phyloP scores from a whole-genome alignment of 2,113 vertebrate species.

The Cyprinodon brontotheroides region DNA sequence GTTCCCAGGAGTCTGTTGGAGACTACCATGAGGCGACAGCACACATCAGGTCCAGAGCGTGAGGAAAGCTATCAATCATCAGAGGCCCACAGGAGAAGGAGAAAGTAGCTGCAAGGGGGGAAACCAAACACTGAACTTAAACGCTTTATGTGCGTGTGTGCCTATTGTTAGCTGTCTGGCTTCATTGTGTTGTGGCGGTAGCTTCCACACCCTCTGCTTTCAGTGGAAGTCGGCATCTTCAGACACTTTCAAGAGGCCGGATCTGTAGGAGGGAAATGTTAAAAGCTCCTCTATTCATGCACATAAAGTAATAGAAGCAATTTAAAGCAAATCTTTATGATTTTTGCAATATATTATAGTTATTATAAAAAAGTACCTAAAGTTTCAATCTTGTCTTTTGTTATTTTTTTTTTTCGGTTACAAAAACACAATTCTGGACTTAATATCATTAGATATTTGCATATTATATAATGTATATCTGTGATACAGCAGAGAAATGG shows the following conservation, averaged over 20 bases:
- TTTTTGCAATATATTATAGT: not conserved
- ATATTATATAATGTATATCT: no score
- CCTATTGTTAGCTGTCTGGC: conserved; percentile 66
- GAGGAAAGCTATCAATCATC: conserved; percentile 75
- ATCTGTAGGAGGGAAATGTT: conserved; percentile 53
- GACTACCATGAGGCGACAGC: conserved; percentile 59
- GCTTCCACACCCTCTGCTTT: conserved; percentile 61
- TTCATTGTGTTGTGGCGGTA: conserved; percentile 61
- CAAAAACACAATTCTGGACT: not conserved
- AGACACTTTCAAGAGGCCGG: conserved; percentile 46
- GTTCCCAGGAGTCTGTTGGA: conserved; percentile 61
- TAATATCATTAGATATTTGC: not conserved
- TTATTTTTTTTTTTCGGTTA: not conserved
- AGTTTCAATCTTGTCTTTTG: not conserved
- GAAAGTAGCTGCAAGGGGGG: conserved; percentile 3
- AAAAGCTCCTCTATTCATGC: conserved; percentile 37
- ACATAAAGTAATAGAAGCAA: conserved; percentile 15
- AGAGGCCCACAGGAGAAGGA: conserved; percentile 37
- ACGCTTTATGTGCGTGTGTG: conserved; percentile 60
- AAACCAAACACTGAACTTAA: conserved; percentile 34
- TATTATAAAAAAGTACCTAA: not conserved
- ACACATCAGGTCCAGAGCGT: conserved; percentile 59
- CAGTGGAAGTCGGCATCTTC: conserved; percentile 55
- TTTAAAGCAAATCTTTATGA: conserved; percentile 16
- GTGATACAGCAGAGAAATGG: no score